A percentile compares a stretch with the other conserved stretches of the same genome.
Evolutionary conservation across 2,113 vertebrate species (phyloP).

Genomic region (Chaetura pelagica): DNA sequence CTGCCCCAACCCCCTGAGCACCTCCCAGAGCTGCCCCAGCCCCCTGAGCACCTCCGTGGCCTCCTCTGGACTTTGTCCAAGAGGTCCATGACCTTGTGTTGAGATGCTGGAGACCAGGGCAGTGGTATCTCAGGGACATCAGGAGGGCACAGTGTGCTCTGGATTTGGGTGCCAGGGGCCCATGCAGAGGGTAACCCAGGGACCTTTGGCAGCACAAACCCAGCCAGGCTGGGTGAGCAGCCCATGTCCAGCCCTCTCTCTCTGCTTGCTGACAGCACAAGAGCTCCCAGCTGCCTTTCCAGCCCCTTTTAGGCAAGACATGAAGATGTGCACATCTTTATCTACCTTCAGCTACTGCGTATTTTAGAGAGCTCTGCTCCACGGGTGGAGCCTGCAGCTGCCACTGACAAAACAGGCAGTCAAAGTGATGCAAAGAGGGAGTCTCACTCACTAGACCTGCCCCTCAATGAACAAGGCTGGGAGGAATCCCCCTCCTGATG

Average conservation of each 20-base stretch:
- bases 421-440: background rate
- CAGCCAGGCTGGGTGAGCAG: background rate
- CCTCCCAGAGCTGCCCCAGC: too few relatives aligned
- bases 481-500: background rate
- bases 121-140: background rate
- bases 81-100: too few relatives aligned
- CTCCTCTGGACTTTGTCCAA: too few relatives aligned
- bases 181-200: fast-evolving
- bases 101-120: background rate
- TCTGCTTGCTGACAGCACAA: background rate
- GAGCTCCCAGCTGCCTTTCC: background rate
- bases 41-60: too few relatives aligned
- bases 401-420: background rate
- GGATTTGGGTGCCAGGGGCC: background rate
- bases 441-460: background rate
- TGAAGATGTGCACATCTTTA: background rate
- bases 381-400: background rate
- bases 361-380: background rate
- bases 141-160: fast-evolving
- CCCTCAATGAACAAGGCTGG: background rate
- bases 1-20: too few relatives aligned
- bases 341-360: background rate
- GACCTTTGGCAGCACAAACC: background rate
- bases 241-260: background rate
- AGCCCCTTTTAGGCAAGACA: background rate